These are phyloP conservation scores for Micronycteris hirsuta DNA, from an alignment of 2,113 vertebrate species.

Conservation along the genomic window DNA sequence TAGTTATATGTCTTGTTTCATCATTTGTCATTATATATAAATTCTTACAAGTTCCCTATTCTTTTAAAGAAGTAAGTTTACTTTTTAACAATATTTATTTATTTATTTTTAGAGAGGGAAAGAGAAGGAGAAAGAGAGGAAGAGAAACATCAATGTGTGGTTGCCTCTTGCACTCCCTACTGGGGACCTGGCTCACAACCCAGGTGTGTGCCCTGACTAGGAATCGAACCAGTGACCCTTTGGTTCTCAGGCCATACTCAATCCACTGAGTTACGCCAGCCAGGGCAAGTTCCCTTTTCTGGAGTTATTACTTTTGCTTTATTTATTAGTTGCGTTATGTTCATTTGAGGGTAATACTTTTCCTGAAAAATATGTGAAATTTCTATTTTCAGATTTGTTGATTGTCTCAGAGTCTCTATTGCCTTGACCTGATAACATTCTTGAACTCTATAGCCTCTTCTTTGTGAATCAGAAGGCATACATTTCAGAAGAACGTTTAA, in stretches of 20 bases:
- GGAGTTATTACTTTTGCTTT: constrained; percentile 16
- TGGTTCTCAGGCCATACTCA: too few relatives aligned
- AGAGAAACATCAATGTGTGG: too few relatives aligned
- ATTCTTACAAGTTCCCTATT: neutral
- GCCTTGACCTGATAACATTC: neutral
- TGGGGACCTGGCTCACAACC: too few relatives aligned
- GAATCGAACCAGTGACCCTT: too few relatives aligned
- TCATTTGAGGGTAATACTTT: neutral
- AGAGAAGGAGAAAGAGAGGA: too few relatives aligned
- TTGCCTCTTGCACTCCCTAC: too few relatives aligned
- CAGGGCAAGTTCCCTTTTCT: too few relatives aligned
- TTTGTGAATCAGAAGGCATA: neutral
- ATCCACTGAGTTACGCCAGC: too few relatives aligned
- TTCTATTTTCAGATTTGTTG: neutral
- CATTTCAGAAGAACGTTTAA: neutral
- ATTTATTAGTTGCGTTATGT: constrained; percentile 19
- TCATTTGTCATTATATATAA: neutral
- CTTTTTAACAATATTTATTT: too few relatives aligned
- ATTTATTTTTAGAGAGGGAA: too few relatives aligned
- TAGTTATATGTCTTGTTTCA: too few relatives aligned
- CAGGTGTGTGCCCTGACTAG: too few relatives aligned
- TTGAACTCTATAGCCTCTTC: neutral
- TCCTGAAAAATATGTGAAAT: neutral
- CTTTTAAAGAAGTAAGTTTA: neutral
- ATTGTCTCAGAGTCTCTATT: neutral